Base-by-base conservation (phyloP, 2,888 invertebrate genomes). In the Napeogenes sylphis region DNA sequence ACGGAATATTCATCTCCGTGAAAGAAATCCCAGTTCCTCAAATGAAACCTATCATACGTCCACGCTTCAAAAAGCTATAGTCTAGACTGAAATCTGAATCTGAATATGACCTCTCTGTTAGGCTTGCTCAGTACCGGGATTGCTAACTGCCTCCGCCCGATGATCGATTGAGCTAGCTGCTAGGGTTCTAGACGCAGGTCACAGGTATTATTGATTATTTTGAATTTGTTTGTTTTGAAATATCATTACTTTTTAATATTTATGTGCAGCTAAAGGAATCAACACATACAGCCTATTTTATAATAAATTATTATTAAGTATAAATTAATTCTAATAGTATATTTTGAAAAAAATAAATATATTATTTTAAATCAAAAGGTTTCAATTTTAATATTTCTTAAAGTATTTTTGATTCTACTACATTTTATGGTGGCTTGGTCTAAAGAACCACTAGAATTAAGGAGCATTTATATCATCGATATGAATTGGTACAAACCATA, bases 1-100 rank as follows among this genome's bases (percentile, higher is more conserved):
- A 69, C 6, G 68, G 68, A 51, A 69, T 63, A 62, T 69, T 64
- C 68, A 69, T 69, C 51, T 51, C 56, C 32, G 45, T 56, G 30
- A 12, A 30, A 14, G 6, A 32, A 21, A 30, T 30, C 13, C 42
- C 30, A 6, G 12, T 30, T 12, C 45, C 32, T 32, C 56, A 32
- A 45, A 13, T 32, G 13, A 30, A 56, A 45, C 13, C 4, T 30
- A 45, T 12, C 45, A 56, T 32, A 45, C 45, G 56, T 30, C 56
- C 56, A 56, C 32, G 32, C 32, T 56, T 21, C 42, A 55, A 38
- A 46, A 45, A 13, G 47, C 14, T 58, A 5, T 55, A n/a, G n/a
- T 30, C 54, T 45, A 38, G 21, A 55, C 45, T 14, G 33, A 42
- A 42, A 8, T 35, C 33, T 14, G 33, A 42, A 42, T 42, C 42